Base-by-base conservation (phyloP, 2,888 invertebrate genomes). In the Seladonia tumulorum region DNA sequence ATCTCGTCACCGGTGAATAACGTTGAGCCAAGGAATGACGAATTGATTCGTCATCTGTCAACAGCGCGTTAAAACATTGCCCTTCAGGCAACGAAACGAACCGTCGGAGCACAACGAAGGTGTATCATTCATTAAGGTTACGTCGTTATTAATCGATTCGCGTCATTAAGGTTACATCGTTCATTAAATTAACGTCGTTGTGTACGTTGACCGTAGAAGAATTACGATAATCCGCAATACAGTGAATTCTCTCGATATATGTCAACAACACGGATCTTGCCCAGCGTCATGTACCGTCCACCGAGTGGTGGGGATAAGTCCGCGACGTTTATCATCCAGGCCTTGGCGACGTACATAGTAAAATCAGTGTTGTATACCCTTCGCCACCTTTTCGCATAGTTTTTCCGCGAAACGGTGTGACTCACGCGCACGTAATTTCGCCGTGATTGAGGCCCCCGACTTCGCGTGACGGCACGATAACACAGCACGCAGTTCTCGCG, bases 1-100 rank as follows among this genome's bases (percentile, higher is more conserved):
- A 12, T 25, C 25, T 16, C 60, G 29, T 25, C 60, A 63, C 25
- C 5, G 60, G 25, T 63, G 25, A 63, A 63, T 16, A n/a, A 63
- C 25, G n/a, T 14, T 60, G 1, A 25, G 25, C 25, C 60, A 29
- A 63, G 25, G 14, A 63, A 29, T 25, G 25, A 63, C 14, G 60
- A 29, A 29, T 63, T 63, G 60, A 63, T 29, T 63, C 60, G 60
- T 63, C 60, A 63, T 63, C 60, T 63, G 60, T 63, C 60, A 63
- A 53, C 53, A 22, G 22, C 22, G 22, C 2, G 7, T 53, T 53
- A 53, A 53, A 10, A 22, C 53, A 12, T 25, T 60, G n/a, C n/a
- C 25, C 1, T 25, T 1, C 12, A 7, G 53, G 5, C 22, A 22
- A 22, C 49, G 53, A 53, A 22, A 8, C 22, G 53, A 12, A 25